These are phyloP conservation scores for Campoletis raptor DNA, from an alignment of 2,888 invertebrate genomes.

Conservation along the genomic window DNA sequence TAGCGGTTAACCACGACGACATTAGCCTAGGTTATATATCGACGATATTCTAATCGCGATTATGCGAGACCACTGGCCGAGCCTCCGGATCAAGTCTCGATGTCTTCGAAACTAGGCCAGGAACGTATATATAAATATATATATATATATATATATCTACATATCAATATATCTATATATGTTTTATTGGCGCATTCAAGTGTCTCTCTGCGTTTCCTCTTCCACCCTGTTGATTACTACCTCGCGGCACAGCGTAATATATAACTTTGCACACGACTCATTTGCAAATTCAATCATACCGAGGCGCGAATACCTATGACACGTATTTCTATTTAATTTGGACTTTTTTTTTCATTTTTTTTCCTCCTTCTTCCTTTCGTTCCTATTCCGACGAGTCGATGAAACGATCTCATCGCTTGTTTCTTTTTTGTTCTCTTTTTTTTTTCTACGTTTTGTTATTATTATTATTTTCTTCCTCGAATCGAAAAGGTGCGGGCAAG, in stretches of 20 bases:
- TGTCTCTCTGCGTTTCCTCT: constrained; percentile 49
- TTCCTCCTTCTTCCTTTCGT: not conserved
- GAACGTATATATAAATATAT: constrained; percentile 19
- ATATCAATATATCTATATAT: constrained; percentile 22
- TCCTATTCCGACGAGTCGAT: constrained; percentile 7
- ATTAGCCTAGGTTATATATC: not conserved
- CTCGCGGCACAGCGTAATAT: constrained; percentile 30
- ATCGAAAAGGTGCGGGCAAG: constrained; percentile 44
- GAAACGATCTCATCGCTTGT: not conserved
- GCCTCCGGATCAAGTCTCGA: constrained; percentile 43
- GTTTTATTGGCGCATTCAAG: constrained; percentile 16
- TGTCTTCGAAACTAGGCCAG: constrained; percentile 49
- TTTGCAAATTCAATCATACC: constrained; percentile 59
- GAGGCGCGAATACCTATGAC: constrained; percentile 21
- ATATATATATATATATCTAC: not conserved
- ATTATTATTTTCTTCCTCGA: constrained; percentile 33
- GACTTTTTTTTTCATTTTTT: constrained; percentile 25
- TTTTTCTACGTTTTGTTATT: not conserved
- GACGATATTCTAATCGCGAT: constrained; percentile 15
- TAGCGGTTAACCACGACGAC: not conserved
- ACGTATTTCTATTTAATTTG: not conserved
- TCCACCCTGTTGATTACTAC: constrained; percentile 46
- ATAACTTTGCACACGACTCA: constrained; percentile 44
- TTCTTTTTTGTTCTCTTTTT: constrained; percentile 13
- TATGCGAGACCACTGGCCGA: constrained; percentile 28